Conservation (phyloP, 1,140 invertebrate species). For the Cylas formicarius region DNA sequence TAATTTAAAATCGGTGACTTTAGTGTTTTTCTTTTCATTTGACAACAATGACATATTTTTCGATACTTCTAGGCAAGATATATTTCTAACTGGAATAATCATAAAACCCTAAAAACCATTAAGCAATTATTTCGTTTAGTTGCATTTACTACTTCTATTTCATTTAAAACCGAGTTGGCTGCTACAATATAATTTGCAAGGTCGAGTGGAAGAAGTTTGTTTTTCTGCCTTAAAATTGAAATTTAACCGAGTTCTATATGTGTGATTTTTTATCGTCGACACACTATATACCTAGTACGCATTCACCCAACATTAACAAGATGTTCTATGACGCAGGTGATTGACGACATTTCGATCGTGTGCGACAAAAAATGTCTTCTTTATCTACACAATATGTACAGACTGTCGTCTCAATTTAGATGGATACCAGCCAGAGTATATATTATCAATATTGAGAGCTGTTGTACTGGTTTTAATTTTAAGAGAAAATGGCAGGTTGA, state of each 20-base stretch:
- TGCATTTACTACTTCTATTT: neutral
- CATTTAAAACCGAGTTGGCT: neutral
- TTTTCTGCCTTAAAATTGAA: neutral
- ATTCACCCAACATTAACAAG: too few relatives aligned
- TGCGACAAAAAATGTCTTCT: too few relatives aligned
- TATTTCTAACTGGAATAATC: conserved; percentile 21
- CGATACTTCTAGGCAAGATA: conserved; percentile 34
- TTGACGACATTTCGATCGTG: too few relatives aligned
- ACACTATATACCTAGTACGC: too few relatives aligned
- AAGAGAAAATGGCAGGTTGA: too few relatives aligned
- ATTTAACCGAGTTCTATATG: conserved; percentile 2
- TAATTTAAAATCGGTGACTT: conserved; percentile 37
- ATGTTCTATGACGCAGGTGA: too few relatives aligned
- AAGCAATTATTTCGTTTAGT: neutral
- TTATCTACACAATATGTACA: too few relatives aligned
- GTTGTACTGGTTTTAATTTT: too few relatives aligned
- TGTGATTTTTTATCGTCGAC: neutral
- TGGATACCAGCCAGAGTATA: too few relatives aligned
- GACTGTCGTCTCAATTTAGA: too few relatives aligned
- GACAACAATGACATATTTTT: conserved; percentile 38
- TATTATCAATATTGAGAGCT: too few relatives aligned
- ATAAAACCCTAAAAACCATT: conserved; percentile 13
- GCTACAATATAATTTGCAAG: neutral
- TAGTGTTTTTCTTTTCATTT: conserved; percentile 31
- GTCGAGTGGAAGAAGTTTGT: neutral